phyloP scores from a whole-genome alignment of 2,888 invertebrate genomes.

The Pachliopta kotzebuea region DNA sequence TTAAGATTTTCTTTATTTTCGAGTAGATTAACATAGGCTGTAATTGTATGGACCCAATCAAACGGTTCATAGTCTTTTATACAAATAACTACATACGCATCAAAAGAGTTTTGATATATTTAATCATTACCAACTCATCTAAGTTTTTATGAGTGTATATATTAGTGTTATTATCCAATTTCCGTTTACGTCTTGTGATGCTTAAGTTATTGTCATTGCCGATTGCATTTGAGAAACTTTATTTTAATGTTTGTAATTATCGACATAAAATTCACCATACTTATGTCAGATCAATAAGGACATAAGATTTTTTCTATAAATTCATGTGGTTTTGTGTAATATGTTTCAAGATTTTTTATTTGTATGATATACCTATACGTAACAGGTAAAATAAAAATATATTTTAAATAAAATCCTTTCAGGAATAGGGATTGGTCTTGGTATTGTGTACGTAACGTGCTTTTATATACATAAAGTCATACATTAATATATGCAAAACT shows the following conservation, averaged over 20 bases:
- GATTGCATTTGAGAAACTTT: not conserved
- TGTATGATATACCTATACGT: not conserved
- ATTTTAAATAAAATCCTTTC: not conserved
- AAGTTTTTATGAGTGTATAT: too few species aligned
- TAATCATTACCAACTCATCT: too few species aligned
- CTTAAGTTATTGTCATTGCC: constrained; percentile 1
- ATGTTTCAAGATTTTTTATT: not conserved
- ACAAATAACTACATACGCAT: not conserved
- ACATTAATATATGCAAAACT: not conserved
- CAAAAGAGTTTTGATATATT: not conserved
- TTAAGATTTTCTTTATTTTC: too few species aligned
- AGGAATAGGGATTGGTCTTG: not conserved
- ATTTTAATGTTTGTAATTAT: not conserved
- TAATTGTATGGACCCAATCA: not conserved
- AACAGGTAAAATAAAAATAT: not conserved
- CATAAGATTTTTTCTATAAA: too few species aligned
- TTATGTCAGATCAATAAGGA: too few species aligned
- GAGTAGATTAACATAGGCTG: too few species aligned
- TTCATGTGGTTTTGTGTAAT: not conserved
- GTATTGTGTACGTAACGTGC: too few species aligned
- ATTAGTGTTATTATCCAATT: too few species aligned
- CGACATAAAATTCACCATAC: not conserved
- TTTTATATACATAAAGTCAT: not conserved
- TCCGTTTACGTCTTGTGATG: not conserved
- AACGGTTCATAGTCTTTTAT: not conserved